Evolutionary conservation across 2,888 invertebrate genomes (phyloP).

Genomic region (Camponotus fellah): DNA sequence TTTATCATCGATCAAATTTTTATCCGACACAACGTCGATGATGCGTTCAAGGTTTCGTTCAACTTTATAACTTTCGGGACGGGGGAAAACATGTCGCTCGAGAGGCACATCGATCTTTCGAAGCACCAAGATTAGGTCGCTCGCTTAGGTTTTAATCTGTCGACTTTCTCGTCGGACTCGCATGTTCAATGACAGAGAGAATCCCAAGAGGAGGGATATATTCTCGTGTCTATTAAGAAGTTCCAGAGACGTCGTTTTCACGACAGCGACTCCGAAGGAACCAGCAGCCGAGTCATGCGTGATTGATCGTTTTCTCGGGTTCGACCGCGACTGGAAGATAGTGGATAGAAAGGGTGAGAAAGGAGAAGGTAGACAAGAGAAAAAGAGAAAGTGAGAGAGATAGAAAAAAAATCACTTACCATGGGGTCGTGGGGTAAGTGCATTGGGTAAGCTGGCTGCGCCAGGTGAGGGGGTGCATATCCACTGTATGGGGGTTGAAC

Average conservation of each 20-base stretch:
- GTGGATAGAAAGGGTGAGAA: conserved; percentile 24
- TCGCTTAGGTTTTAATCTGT: conserved; percentile 60
- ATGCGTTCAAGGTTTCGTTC: conserved; percentile 29
- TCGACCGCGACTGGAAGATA: conserved; percentile 25
- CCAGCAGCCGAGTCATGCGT: conserved; percentile 55
- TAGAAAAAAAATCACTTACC: conserved; percentile 80
- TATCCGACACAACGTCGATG: conserved; percentile 2
- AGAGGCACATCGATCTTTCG: conserved; percentile 58
- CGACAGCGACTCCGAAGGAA: conserved; percentile 57
- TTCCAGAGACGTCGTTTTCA: conserved; percentile 45
- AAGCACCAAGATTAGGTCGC: conserved; percentile 42
- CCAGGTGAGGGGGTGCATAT: conserved; percentile 85
- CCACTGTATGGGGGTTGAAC: conserved; percentile 86
- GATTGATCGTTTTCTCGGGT: conserved; percentile 65
- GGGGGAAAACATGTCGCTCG: conserved; percentile 2
- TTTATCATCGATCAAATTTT: conserved; percentile 32
- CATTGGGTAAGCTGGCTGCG: conserved; percentile 85
- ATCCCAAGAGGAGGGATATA: conserved; percentile 47
- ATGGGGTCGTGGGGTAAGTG: conserved; percentile 87
- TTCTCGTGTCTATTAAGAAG: conserved; percentile 60
- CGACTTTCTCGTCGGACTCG: conserved; percentile 54
- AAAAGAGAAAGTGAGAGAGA: conserved; percentile 6
- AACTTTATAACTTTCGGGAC: conserved; percentile 17
- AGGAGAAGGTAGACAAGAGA: background rate
- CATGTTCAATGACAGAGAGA: conserved; percentile 47